phyloP scores from a whole-genome alignment of 1,140 invertebrate genomes.

The Araneus ventricosus region DNA sequence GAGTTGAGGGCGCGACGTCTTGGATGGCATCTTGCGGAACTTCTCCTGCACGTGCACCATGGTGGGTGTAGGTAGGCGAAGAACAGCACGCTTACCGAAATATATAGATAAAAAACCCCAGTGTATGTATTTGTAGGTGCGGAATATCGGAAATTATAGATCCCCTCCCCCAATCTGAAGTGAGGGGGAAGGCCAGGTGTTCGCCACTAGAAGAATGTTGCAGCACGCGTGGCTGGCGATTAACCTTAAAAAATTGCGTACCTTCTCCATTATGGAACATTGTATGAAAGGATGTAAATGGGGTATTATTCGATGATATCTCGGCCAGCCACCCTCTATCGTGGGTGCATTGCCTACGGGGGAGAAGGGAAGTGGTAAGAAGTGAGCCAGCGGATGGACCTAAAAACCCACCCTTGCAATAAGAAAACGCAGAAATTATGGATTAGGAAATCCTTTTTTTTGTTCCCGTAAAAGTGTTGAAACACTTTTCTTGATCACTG shows the following conservation, averaged over 20 bases:
- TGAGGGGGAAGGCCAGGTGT: conserved; percentile 31
- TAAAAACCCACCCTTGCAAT: background rate
- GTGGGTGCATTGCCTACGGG: conserved; percentile 40
- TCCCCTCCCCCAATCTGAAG: conserved; percentile 8
- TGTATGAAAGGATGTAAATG: background rate
- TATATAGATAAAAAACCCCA: background rate
- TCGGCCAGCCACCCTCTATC: background rate
- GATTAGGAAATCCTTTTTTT: background rate
- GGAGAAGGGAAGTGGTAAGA: background rate
- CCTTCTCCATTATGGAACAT: background rate
- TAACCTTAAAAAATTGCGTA: conserved; percentile 50
- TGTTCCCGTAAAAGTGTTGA: background rate
- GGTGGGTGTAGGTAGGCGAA: conserved; percentile 68
- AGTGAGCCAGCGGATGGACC: conserved; percentile 4
- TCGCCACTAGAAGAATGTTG: background rate
- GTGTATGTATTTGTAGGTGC: conserved; percentile 25
- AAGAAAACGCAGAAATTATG: background rate
- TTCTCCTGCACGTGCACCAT: background rate
- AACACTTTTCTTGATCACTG: background rate
- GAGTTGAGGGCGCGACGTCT: background rate
- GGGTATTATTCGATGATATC: conserved; percentile 15
- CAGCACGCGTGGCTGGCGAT: conserved; percentile 39
- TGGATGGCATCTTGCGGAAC: background rate
- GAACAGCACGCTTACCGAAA: background rate
- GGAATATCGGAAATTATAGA: conserved; percentile 42